Base-by-base conservation (phyloP, 2,888 invertebrate genomes). In the Orthosia cruda region DNA sequence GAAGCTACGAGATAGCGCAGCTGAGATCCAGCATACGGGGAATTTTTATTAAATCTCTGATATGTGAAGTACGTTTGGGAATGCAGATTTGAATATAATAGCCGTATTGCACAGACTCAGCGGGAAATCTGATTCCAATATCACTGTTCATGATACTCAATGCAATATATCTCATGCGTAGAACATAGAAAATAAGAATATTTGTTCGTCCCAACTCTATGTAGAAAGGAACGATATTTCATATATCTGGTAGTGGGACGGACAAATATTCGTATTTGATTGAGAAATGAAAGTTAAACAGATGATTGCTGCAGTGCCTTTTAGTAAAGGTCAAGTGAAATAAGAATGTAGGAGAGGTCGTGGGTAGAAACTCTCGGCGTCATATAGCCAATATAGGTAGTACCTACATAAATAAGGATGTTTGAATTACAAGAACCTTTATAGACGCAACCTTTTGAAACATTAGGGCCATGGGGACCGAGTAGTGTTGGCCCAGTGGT, bases 41-140 rank as follows among this genome's bases (percentile, higher is more conserved):
- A 90, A 92, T 90, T 94, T 95, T 93, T 95, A 95, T 94, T 94
- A 94, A 95, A 95, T 94, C 91, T 91, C 89, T 88, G 90, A 93
- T 92, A 94, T 92, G 91, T 89, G 92, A 91, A 93, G 92, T 92
- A 91, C 93, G 88, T 89, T 88, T 85, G 91, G 91, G 91, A 93
- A 92, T 92, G 90, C 91, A 91, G 89, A 93, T 93, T 92, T 92
- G 91, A 94, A 93, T 93, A 91, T 91, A 90, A 90, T 90, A 88
- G 85, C 82, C 87, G 83, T 89, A 90, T 90, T 88, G 90, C 87
- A 83, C 76, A 77, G 82, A 74, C 71, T 81, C 65, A 63, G 26
- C 20, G 81, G 81, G 88, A 88, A 86, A 86, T 88, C 86, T 83
- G 87, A 89, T 88, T 92, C 89, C 92, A 92, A 93, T 92, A 92